Evolutionary conservation across 2,888 invertebrate genomes (phyloP).

Genomic region (Thymelicus acteon): DNA sequence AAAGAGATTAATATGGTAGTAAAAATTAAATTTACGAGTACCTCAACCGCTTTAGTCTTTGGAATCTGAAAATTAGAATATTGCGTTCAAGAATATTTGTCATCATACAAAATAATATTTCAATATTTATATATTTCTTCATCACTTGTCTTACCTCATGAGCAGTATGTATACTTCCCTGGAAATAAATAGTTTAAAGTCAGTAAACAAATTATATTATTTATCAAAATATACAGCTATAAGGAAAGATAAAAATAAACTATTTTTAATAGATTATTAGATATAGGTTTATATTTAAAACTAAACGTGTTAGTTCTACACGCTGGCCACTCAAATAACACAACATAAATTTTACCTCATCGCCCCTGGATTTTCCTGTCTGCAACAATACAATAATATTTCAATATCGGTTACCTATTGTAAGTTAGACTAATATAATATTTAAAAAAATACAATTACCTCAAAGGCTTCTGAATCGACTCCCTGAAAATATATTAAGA

Average conservation of each 20-base stretch:
- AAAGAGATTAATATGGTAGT: too few species aligned
- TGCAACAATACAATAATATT: slow-evolving; percentile 47
- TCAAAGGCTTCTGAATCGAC: slow-evolving; percentile 73
- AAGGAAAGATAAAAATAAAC: too few species aligned
- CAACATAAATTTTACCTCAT: slow-evolving; percentile 55
- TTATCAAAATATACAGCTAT: background rate
- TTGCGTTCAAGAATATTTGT: too few species aligned
- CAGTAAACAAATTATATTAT: background rate
- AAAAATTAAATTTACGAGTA: slow-evolving; percentile 16
- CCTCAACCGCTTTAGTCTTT: slow-evolving; percentile 11
- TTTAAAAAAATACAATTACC: slow-evolving; percentile 51
- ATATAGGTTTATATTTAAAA: too few species aligned
- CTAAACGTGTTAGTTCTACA: too few species aligned
- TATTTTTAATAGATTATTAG: too few species aligned
- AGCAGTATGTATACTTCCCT: slow-evolving; percentile 11
- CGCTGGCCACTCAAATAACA: too few species aligned
- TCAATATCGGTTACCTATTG: background rate
- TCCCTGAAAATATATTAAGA: slow-evolving; percentile 52
- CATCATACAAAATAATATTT: background rate
- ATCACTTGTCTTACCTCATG: background rate
- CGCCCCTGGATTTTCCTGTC: slow-evolving; percentile 70
- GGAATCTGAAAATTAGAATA: slow-evolving; percentile 16
- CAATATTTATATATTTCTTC: background rate
- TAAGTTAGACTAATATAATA: background rate
- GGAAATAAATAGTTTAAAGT: slow-evolving; percentile 14